These are phyloP conservation scores for Geococcyx californianus DNA, from an alignment of 2,113 vertebrate species.

Conservation along the genomic window DNA sequence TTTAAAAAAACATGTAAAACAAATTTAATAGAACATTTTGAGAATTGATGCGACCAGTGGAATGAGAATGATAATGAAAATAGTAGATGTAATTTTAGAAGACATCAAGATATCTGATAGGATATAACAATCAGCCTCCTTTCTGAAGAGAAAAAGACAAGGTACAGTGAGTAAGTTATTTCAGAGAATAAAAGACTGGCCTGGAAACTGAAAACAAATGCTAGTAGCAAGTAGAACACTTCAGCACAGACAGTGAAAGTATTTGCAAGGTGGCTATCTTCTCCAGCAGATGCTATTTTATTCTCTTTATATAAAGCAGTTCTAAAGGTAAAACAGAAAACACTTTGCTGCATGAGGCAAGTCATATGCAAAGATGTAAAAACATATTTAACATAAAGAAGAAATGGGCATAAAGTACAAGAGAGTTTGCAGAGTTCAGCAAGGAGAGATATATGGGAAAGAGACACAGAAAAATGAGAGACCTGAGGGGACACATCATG, in stretches of 20 bases:
- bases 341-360: neutral
- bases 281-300: neutral
- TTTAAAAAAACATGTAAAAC: neutral
- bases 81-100: neutral
- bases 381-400: neutral
- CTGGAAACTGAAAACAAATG: neutral
- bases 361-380: neutral
- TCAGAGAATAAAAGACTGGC: neutral
- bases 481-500: neutral
- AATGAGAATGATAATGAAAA: neutral
- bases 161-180: neutral
- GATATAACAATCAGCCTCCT: neutral
- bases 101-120: neutral
- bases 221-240: slow-evolving; percentile 1
- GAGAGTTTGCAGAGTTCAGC: neutral
- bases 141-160: neutral
- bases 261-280: neutral
- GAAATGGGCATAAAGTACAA: neutral
- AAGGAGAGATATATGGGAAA: neutral
- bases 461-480: neutral
- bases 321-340: neutral
- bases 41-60: neutral
- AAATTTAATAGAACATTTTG: neutral
- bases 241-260: neutral
- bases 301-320: neutral